A percentile compares a stretch with the other conserved stretches of the same genome.
phyloP scores from a whole-genome alignment of 2,113 vertebrate species.

The Noturus placidus region DNA sequence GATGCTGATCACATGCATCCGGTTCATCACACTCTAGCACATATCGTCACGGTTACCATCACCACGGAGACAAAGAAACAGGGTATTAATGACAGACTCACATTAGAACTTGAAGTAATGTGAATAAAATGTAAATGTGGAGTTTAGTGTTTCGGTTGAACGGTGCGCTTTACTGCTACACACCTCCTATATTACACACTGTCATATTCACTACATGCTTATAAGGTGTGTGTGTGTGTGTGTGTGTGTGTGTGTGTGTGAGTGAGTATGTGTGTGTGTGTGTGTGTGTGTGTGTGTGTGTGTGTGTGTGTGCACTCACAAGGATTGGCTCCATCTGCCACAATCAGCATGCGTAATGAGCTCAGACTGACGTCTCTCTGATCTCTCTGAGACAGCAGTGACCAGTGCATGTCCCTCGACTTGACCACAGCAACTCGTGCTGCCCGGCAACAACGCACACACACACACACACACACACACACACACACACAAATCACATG shows the following conservation, averaged over 20 bases:
- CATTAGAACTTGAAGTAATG: neutral
- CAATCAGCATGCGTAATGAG: slow-evolving; percentile 90
- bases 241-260: neutral
- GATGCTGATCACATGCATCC: slow-evolving; percentile 94
- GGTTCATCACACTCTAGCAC: slow-evolving; percentile 88
- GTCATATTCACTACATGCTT: too few species aligned
- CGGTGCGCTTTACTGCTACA: too few species aligned
- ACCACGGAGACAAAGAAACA: neutral
- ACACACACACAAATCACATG: neutral
- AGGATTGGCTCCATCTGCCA: slow-evolving; percentile 95
- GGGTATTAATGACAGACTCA: neutral
- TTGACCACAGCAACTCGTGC: slow-evolving; percentile 89
- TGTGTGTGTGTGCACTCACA: slow-evolving; percentile 75
- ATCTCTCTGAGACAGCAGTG: slow-evolving; percentile 91
- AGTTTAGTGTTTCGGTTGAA: too few species aligned
- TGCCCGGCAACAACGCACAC: slow-evolving; percentile 55
- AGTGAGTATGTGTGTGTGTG: neutral
- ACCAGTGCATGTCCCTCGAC: slow-evolving; percentile 98
- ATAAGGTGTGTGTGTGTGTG: neutral
- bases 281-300: slow-evolving; percentile 21
- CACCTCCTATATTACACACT: neutral
- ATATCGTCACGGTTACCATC: slow-evolving; percentile 24
- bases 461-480: neutral
- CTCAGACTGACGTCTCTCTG: slow-evolving; percentile 90
- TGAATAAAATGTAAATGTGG: neutral